Base-by-base conservation (phyloP, 2,888 invertebrate genomes). In the Amphipoea lucens region DNA sequence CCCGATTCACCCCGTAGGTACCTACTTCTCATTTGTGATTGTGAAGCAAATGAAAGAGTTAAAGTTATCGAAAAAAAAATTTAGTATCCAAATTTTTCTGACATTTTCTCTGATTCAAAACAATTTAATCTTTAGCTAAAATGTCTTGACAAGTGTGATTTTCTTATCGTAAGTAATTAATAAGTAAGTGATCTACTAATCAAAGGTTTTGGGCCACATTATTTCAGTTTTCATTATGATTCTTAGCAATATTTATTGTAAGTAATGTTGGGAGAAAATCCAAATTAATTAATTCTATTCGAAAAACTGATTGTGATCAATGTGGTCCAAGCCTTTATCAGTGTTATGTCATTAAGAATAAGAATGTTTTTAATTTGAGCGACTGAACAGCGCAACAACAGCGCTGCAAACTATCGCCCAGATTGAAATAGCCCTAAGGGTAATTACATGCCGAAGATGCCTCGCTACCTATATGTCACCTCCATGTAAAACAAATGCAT, bases 81-180 rank as follows among this genome's bases (percentile, higher is more conserved):
- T 40, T 23, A 23, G 14, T 20, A 40, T 2, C 62, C 12, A 66
- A 57, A 17, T 68, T 20, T 40, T 72, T 20, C 6, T 40, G n/a
- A 68, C 9, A 2, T 60, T 29, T 60, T 74, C 70, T 40, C 74
- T 40, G 60, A n/a, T n/a, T 54, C 29, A 67, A 86, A 62, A 74
- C 67, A 78, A 78, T 57, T 57, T 69, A 36, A 75, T 67, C 0
- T 45, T 11, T 40, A 23, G 54, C 12, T 80, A 14, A 71, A 74
- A 82, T 70, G 73, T 79, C 51, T 87, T 83, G 66, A 45, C 63
- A 76, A 83, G 87, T 84, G 85, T 87, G 84, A 85, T 87, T 84
- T 75, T 78, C 23, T 73, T 63, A 66, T 63, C 5, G 6, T 83
- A 73, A 74, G 54, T 85, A 42, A 14, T 42, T 60, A 48, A 23